These are phyloP conservation scores for Monochamus alternatus DNA, from an alignment of 2,888 invertebrate species.

Conservation along the genomic window DNA sequence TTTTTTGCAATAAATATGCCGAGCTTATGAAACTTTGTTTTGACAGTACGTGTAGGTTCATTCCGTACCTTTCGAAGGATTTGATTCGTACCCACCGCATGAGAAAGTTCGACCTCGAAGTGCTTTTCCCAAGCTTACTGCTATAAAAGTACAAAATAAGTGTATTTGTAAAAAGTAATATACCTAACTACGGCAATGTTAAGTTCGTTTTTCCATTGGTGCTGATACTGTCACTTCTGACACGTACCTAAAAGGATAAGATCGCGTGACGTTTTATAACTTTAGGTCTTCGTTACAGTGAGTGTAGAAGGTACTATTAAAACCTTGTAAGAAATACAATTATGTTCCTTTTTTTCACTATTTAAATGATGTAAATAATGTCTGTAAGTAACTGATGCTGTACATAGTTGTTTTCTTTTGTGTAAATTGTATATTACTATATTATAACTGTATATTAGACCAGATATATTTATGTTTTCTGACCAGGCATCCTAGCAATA, in stretches of 20 bases:
- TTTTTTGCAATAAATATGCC: slow-evolving; percentile 59
- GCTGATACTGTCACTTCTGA: slow-evolving; percentile 49
- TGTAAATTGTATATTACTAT: slow-evolving; percentile 56
- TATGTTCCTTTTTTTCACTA: slow-evolving; percentile 53
- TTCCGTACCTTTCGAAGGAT: slow-evolving; percentile 39
- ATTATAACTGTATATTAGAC: slow-evolving; percentile 52
- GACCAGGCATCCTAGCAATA: slow-evolving; percentile 16
- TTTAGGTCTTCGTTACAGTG: slow-evolving; percentile 49
- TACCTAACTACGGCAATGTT: slow-evolving; percentile 47
- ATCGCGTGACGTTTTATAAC: slow-evolving; percentile 4
- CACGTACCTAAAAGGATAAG: slow-evolving; percentile 45
- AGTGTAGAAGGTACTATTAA: slow-evolving; percentile 51
- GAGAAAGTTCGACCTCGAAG: slow-evolving; percentile 37
- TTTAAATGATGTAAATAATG: slow-evolving; percentile 51
- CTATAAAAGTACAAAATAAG: slow-evolving; percentile 53
- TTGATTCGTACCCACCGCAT: slow-evolving; percentile 41
- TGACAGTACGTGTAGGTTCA: not conserved
- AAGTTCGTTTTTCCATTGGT: slow-evolving; percentile 49
- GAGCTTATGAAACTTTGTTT: slow-evolving; percentile 39
- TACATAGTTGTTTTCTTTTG: slow-evolving; percentile 51
- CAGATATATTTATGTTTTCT: slow-evolving; percentile 32
- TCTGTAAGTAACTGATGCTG: slow-evolving; percentile 48
- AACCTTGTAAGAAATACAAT: slow-evolving; percentile 42
- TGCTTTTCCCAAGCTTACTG: slow-evolving; percentile 51
- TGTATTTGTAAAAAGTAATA: slow-evolving; percentile 46